Evolutionary conservation across 2,113 vertebrate genomes (phyloP), one percentile per base, ranked within the genome.

Genomic region (Megaptera novaeangliae): DNA sequence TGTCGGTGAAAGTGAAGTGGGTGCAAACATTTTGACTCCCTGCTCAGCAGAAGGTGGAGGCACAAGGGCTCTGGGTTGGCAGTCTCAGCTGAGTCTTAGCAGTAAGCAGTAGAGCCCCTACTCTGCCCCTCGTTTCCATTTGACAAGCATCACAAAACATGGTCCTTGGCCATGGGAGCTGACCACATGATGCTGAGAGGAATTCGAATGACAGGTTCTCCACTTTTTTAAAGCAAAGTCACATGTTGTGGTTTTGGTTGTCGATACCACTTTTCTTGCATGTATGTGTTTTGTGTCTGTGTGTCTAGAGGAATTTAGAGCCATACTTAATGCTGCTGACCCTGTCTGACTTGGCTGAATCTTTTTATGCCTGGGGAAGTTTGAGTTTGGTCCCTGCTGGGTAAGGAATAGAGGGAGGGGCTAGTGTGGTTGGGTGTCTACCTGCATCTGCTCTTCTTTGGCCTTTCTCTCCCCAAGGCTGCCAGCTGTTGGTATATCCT

Each of bases 401-500:
- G n/a, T 68, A 21, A 80, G 41, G 59, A 64, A 2, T 34, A 13
- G 29, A 63, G 63, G 39, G 55, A 78, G 21, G 36, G 36, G 11
- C n/a, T n/a, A 1, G 10, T 10, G 78, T 25, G 46, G 14, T 10
- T 6, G 10, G 39, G 3, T 81, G 21, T 36, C 57, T 8, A 46
- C 15, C 15, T 93, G 27, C 6, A n/a, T 10, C 5, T 15, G 25
- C 25, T 57, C 6, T 36, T 75, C 46, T 96, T 61, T 71, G 27
- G 21, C 72, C 68, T 72, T 61, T 90, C 25, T 68, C 85, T 80
- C 66, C 97, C 31, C 41, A 96, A 99, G 99, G 99, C 66, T 99
- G 99, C 96, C 99, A 99, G 98, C 98, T 99, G 97, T 98, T 99
- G 97, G 98, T 99, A 17, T 99, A 99, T 97, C 99, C 99, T 0